These are phyloP conservation scores for Drosophila quasianomalipes DNA, from an alignment of 2,888 invertebrate species.

Conservation along the genomic window DNA sequence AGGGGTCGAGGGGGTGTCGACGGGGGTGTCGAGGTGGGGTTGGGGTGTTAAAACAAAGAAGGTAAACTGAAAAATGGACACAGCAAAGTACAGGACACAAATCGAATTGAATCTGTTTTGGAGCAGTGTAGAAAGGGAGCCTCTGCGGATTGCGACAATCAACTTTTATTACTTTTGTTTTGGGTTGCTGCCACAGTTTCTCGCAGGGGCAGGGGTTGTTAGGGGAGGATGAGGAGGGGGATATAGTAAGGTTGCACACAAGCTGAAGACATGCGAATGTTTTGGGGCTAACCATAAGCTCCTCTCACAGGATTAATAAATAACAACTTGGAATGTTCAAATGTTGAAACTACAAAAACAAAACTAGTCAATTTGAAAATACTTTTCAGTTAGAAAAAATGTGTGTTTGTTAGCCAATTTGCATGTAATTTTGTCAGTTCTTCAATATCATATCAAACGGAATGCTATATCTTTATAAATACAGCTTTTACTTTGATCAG, in stretches of 20 bases:
- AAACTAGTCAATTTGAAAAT: not conserved
- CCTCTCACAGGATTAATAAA: not conserved
- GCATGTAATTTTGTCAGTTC: not conserved
- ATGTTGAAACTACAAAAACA: not conserved
- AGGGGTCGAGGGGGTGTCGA: no score
- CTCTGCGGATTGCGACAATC: not conserved
- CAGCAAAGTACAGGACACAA: not conserved
- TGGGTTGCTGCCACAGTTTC: not conserved
- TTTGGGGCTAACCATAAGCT: not conserved
- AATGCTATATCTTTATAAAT: not conserved
- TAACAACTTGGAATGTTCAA: not conserved
- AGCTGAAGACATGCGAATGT: not conserved
- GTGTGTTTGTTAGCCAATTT: not conserved
- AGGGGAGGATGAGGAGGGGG: not conserved
- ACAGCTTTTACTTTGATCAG: not conserved
- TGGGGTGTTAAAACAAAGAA: not conserved
- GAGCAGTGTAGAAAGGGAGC: not conserved
- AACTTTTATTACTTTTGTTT: not conserved
- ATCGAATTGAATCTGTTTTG: conserved; percentile 1
- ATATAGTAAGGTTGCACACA: not conserved
- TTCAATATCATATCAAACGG: not conserved
- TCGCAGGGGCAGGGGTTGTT: not conserved
- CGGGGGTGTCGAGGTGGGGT: not conserved
- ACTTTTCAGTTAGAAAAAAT: not conserved
- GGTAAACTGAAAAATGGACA: conserved; percentile 2